Evolutionary conservation across 1,140 invertebrate species (phyloP).

Genomic region (Aphidius ervi): DNA sequence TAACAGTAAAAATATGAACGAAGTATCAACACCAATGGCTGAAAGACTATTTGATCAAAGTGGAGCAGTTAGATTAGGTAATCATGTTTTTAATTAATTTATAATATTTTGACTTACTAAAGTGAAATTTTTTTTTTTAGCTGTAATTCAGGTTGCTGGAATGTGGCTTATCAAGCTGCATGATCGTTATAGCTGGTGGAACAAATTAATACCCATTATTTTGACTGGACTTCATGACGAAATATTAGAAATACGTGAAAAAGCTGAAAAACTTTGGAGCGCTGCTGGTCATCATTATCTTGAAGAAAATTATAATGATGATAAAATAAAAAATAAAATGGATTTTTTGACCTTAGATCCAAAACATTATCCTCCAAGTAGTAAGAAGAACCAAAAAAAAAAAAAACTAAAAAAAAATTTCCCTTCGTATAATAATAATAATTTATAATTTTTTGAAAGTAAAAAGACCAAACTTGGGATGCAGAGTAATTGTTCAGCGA

Average conservation of each 20-base stretch:
- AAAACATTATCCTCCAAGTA: constrained; percentile 62
- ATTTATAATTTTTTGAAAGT: constrained; percentile 46
- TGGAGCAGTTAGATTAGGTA: constrained; percentile 59
- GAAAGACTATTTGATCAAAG: constrained; percentile 73
- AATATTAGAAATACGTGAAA: constrained; percentile 57
- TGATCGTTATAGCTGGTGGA: constrained; percentile 77
- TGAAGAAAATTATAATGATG: constrained; percentile 72
- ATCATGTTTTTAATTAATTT: neutral
- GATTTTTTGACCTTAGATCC: constrained; percentile 61
- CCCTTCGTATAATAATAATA: neutral
- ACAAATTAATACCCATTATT: constrained; percentile 69
- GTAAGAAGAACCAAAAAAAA: constrained; percentile 39
- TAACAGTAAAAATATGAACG: constrained; percentile 60
- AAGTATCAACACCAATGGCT: constrained; percentile 63
- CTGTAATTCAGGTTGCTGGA: constrained; percentile 64
- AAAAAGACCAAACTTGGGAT: constrained; percentile 69
- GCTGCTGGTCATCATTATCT: constrained; percentile 65
- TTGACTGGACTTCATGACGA: constrained; percentile 74
- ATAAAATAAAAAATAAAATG: constrained; percentile 69
- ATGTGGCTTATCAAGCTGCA: constrained; percentile 64
- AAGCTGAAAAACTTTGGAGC: constrained; percentile 63
- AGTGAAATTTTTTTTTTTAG: constrained; percentile 33
- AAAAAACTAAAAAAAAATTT: constrained; percentile 8
- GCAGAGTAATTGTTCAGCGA: constrained; percentile 66
- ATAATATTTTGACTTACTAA: neutral